These are phyloP conservation scores for Drosophila burlai DNA, from an alignment of 1,140 invertebrate genomes.

Conservation along the genomic window DNA sequence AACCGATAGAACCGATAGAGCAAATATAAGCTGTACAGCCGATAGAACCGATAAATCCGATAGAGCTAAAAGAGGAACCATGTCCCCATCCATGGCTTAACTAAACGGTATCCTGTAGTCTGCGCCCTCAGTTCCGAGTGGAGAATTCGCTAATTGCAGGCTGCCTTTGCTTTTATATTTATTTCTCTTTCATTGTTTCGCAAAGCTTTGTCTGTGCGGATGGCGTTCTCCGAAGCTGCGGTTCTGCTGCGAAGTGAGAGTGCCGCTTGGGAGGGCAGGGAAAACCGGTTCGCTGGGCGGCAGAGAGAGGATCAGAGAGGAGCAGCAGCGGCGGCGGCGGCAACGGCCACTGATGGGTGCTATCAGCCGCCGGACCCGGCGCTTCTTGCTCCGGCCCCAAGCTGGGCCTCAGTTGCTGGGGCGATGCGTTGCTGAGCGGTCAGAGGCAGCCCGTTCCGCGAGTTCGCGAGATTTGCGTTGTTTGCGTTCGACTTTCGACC, in stretches of 20 bases:
- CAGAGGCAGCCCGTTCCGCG: conserved; percentile 13
- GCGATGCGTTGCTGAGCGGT: conserved; percentile 42
- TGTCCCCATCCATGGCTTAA: not conserved
- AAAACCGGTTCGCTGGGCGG: conserved; percentile 28
- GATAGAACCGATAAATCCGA: not conserved
- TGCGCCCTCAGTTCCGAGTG: not conserved
- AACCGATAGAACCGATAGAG: not conserved
- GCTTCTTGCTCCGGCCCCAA: conserved; percentile 28
- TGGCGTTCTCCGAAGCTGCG: conserved; percentile 7
- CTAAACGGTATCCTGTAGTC: conserved; percentile 14
- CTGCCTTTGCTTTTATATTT: conserved; percentile 6
- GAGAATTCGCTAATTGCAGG: conserved; percentile 26
- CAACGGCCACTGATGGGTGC: conserved; percentile 13
- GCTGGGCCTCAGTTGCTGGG: conserved; percentile 29
- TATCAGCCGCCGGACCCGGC: conserved; percentile 24
- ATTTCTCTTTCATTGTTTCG: not conserved
- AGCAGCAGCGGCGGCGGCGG: not conserved
- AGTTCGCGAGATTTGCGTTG: conserved; percentile 7
- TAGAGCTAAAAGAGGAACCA: not conserved
- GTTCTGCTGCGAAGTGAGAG: conserved; percentile 3
- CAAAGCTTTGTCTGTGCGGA: conserved; percentile 10
- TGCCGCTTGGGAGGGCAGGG: conserved; percentile 9
- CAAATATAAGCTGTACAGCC: not conserved
- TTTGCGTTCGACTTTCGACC: not conserved
- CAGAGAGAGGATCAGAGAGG: conserved; percentile 1